Evolutionary conservation across 2,797 vertebrate genomes (phyloP).

Genomic region (Diceros bicornis): DNA sequence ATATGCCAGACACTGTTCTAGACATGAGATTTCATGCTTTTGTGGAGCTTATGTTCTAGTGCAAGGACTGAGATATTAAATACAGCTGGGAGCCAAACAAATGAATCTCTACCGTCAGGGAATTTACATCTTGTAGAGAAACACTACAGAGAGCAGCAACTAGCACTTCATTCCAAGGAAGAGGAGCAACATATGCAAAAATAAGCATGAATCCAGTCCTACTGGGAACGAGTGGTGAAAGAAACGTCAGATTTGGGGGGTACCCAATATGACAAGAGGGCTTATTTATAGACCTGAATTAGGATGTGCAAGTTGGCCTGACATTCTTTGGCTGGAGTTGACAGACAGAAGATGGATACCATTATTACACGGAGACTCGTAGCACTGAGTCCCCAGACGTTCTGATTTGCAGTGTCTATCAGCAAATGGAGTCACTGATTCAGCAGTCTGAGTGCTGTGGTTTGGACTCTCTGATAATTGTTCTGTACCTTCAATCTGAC

Average conservation of each 20-base stretch:
- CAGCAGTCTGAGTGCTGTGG: background rate
- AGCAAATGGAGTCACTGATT: background rate
- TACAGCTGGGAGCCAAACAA: background rate
- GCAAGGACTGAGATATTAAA: background rate
- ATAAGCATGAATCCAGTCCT: background rate
- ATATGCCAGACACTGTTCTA: background rate
- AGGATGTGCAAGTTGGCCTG: background rate
- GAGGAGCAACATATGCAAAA: background rate
- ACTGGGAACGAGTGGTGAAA: background rate
- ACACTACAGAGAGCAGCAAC: background rate
- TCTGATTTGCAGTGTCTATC: background rate
- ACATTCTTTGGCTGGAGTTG: background rate
- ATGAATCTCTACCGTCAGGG: background rate
- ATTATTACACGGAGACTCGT: background rate
- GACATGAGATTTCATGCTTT: background rate
- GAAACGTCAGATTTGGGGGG: background rate
- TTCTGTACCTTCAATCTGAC: conserved; percentile 37
- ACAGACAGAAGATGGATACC: background rate
- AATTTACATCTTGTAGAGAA: background rate
- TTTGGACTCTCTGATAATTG: conserved; percentile 31
- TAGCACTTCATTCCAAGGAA: background rate
- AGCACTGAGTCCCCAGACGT: background rate
- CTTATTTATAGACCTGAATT: background rate
- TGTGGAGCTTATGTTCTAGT: background rate
- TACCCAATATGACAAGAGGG: background rate